phyloP scores from a whole-genome alignment of 2,888 invertebrate genomes.

The Phorcus lineatus region DNA sequence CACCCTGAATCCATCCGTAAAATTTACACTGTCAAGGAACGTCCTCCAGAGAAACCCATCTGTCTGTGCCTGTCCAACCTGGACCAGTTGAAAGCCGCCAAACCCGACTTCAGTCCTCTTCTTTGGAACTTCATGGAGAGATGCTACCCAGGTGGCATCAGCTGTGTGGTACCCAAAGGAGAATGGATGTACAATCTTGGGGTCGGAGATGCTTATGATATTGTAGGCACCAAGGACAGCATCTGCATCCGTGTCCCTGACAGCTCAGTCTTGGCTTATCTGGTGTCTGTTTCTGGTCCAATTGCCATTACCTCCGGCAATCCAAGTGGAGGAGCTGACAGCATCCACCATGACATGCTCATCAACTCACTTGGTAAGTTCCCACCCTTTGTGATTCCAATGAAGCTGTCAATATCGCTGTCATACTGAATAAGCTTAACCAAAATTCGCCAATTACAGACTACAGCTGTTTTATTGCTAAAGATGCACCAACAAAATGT shows the following conservation, averaged over 20 bases:
- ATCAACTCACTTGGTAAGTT: slow-evolving; percentile 52
- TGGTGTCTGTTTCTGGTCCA: slow-evolving; percentile 45
- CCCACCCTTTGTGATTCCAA: no score
- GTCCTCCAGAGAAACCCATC: slow-evolving; percentile 61
- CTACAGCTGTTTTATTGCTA: no score
- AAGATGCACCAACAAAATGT: no score
- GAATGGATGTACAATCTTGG: slow-evolving; percentile 49
- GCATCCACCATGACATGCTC: slow-evolving; percentile 58
- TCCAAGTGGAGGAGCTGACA: slow-evolving; percentile 59
- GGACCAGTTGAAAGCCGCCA: slow-evolving; percentile 49
- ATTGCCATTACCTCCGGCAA: slow-evolving; percentile 59
- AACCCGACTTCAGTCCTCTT: slow-evolving; percentile 52
- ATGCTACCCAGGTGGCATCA: slow-evolving; percentile 58
- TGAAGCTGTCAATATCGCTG: no score
- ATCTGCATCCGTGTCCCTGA: slow-evolving; percentile 58
- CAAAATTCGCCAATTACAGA: no score
- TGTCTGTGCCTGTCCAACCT: slow-evolving; percentile 56
- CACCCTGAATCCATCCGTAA: slow-evolving; percentile 50
- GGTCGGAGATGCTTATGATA: slow-evolving; percentile 40
- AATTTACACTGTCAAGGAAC: slow-evolving; percentile 55
- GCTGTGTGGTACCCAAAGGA: slow-evolving; percentile 57
- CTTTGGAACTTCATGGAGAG: slow-evolving; percentile 56
- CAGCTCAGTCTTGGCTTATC: slow-evolving; percentile 19
- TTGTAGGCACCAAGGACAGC: slow-evolving; percentile 50
- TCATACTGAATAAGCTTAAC: no score